Conservation (phyloP, 2,888 invertebrate species). For the Athripsodes cinereus region DNA sequence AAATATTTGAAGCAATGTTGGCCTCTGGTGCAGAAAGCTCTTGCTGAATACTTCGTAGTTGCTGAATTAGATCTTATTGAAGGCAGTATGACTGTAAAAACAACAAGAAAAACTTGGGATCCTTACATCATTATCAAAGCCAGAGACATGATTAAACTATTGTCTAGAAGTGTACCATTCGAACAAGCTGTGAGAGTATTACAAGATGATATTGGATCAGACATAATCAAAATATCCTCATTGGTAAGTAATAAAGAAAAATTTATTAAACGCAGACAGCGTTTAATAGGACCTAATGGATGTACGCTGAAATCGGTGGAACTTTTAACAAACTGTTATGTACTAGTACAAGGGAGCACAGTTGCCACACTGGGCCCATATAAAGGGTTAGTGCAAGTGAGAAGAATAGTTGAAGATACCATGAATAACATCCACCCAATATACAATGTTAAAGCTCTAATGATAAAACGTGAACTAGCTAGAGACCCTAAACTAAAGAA, state of each 20-base stretch:
- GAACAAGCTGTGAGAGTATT: slow-evolving; percentile 87
- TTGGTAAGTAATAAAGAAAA: slow-evolving; percentile 87
- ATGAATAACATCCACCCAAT: slow-evolving; percentile 99
- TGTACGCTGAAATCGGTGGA: slow-evolving; percentile 97
- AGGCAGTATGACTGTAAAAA: slow-evolving; percentile 90
- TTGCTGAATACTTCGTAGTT: slow-evolving; percentile 72
- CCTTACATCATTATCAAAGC: slow-evolving; percentile 96
- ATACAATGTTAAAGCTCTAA: slow-evolving; percentile 93
- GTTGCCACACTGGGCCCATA: slow-evolving; percentile 96
- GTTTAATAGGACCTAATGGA: slow-evolving; percentile 96
- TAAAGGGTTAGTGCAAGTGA: slow-evolving; percentile 78
- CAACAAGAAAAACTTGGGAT: slow-evolving; percentile 97
- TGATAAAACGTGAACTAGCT: slow-evolving; percentile 94
- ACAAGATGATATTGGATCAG: slow-evolving; percentile 87
- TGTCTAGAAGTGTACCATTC: slow-evolving; percentile 93
- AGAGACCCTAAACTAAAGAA: slow-evolving; percentile 88
- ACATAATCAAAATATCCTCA: slow-evolving; percentile 94
- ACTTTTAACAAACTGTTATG: slow-evolving; percentile 91
- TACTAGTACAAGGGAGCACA: slow-evolving; percentile 95
- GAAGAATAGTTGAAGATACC: slow-evolving; percentile 89
- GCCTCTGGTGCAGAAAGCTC: slow-evolving; percentile 85
- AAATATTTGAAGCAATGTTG: slow-evolving; percentile 92
- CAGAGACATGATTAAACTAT: slow-evolving; percentile 88
- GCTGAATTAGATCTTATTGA: slow-evolving; percentile 90
- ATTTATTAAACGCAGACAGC: slow-evolving; percentile 89